Evolutionary conservation across 2,888 invertebrate species (phyloP), one percentile per base, ranked within the genome.

Genomic region (Disparrhopalites patrizii): DNA sequence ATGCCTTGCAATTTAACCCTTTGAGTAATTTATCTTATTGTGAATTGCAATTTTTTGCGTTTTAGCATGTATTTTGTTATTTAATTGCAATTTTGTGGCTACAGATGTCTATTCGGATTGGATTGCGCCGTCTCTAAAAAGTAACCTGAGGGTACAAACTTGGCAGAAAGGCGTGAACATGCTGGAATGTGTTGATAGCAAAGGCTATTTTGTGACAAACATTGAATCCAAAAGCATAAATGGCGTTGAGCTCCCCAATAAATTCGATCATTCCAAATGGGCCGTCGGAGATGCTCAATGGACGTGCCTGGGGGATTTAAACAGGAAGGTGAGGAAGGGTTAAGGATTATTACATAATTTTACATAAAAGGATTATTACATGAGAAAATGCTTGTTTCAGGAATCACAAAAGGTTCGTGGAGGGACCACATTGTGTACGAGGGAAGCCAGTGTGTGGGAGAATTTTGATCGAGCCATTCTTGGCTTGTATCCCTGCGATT

Each of bases 261-360:
- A 85, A 76, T 80, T 81, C 28, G 81, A 81, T 69, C 81, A 81
- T 73, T 77, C 80, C 61, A 81, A 81, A 70, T 81, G 80, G 80
- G 80, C 79, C 1, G 72, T 79, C 3, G 0, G 67, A 55, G 43
- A 80, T 81, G 71, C 81, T 81, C 63, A 79, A 72, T 93, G 91
- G 90, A 85, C 90, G 71, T 96, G 96, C 79, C 85, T 96, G 15
- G 95, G 94, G 3, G 96, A 96, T 78, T 93, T 96, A 65, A 96
- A 96, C 78, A 83, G 96, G 83, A 89, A 88, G 80, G 91, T 90
- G 79, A 83, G 27, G 43, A n/a, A 43, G n/a, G 7, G 5, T n/a
- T 5, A 43, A 43, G n/a, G 8, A 43, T 10, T 5, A 43, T 18
- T n/a, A 10, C 15, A 43, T 10, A n/a, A 5, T 10, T 5, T 47